These are phyloP conservation scores for Mimumesa dahlbomi DNA, from an alignment of 2,888 invertebrate species.

Conservation along the genomic window DNA sequence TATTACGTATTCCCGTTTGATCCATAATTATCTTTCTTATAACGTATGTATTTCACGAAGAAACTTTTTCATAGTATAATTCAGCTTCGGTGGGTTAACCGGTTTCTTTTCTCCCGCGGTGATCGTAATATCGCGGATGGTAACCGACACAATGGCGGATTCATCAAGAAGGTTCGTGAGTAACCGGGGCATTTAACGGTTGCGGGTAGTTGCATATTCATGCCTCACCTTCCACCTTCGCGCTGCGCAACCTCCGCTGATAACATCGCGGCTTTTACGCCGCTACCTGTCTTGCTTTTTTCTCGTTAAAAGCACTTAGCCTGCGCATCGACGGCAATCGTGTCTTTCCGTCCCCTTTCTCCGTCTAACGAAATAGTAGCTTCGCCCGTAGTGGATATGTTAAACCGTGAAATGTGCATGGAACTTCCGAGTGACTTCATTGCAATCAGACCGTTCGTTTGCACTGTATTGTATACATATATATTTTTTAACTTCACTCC, in stretches of 20 bases:
- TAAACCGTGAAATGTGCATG: conserved; percentile 9
- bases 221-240: conserved; percentile 64
- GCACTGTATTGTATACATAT: too few relatives aligned
- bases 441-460: too few relatives aligned
- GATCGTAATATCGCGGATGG: conserved; percentile 6
- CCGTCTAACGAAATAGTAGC: conserved; percentile 19
- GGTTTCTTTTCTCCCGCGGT: conserved; percentile 7
- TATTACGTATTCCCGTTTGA: too few relatives aligned
- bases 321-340: conserved; percentile 57
- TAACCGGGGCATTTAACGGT: conserved; percentile 73
- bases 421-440: conserved; percentile 6
- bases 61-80: conserved; percentile 1
- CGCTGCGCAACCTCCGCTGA: conserved; percentile 66
- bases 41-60: too few relatives aligned
- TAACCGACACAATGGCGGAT: conserved; percentile 51
- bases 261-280: conserved; percentile 66
- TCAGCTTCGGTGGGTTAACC: conserved; percentile 28
- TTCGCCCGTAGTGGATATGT: background rate
- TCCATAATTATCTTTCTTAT: too few relatives aligned
- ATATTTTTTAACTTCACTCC: too few relatives aligned
- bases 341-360: conserved; percentile 50
- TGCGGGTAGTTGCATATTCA: conserved; percentile 75
- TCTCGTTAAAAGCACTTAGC: conserved; percentile 59
- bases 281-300: conserved; percentile 54
- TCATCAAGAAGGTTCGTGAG: conserved; percentile 70